Conservation (phyloP, 2,113 vertebrate species). For the Python bivittatus region DNA sequence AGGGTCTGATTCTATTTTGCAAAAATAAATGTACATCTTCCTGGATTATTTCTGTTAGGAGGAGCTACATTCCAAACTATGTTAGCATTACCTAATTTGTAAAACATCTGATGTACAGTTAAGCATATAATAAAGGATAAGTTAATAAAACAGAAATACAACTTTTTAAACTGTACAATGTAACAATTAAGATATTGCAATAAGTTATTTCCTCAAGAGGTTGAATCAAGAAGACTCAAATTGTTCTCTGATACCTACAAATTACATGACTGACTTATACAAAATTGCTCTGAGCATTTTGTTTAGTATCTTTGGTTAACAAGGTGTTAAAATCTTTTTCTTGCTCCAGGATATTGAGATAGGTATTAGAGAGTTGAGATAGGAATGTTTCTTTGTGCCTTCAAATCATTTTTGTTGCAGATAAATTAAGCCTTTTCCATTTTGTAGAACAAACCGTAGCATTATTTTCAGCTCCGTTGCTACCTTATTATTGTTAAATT, state of each 20-base stretch:
- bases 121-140: neutral
- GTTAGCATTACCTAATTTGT: fast-evolving
- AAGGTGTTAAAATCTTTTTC: constrained; percentile 42
- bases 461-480: constrained; percentile 72
- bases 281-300: constrained; percentile 26
- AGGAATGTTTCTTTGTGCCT: constrained; percentile 60
- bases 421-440: constrained; percentile 73
- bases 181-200: neutral
- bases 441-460: constrained; percentile 69
- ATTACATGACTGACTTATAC: constrained; percentile 36
- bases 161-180: neutral
- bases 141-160: neutral
- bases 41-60: neutral
- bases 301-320: constrained; percentile 22
- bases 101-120: fast-evolving
- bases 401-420: constrained; percentile 53
- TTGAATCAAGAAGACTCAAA: constrained; percentile 14
- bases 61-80: constrained; percentile 12
- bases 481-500: constrained; percentile 74
- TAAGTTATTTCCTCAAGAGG: neutral
- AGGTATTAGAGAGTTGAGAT: constrained; percentile 35
- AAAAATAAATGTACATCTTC: constrained; percentile 49
- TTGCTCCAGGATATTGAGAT: constrained; percentile 35
- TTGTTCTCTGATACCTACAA: neutral
- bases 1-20: constrained; percentile 43